Conservation (phyloP, 2,888 invertebrate species). For the Pandemis cinnamomeana region DNA sequence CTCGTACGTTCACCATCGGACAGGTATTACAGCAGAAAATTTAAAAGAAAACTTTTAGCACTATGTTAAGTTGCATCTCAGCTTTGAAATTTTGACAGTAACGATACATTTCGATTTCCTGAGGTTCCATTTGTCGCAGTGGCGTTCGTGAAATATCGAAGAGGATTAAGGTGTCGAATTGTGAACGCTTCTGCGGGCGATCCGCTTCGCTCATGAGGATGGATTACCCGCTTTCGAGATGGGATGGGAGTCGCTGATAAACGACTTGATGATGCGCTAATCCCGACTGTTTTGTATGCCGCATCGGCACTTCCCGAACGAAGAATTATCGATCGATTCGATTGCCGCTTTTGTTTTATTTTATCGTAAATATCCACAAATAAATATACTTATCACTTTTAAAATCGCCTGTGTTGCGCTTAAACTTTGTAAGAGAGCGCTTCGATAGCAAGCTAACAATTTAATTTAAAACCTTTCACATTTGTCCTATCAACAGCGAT, state of each 20-base stretch:
- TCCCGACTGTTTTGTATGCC: constrained; percentile 41
- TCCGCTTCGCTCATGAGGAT: constrained; percentile 60
- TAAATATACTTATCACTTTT: background rate
- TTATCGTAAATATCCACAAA: background rate
- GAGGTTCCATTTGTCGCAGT: constrained; percentile 39
- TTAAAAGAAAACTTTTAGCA: background rate
- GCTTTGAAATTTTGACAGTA: background rate
- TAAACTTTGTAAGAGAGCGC: background rate
- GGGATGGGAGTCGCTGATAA: constrained; percentile 46
- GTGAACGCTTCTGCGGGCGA: constrained; percentile 51
- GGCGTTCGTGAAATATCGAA: constrained; percentile 50
- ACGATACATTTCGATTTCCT: background rate
- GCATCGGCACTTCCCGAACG: constrained; percentile 45
- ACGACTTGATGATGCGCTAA: constrained; percentile 45
- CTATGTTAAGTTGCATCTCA: background rate
- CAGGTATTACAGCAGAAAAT: background rate
- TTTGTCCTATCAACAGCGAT: constrained; percentile 27
- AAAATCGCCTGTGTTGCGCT: background rate
- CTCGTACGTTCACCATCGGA: background rate
- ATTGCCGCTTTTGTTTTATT: background rate
- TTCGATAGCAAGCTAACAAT: constrained; percentile 1
- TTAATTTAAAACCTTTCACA: constrained; percentile 24
- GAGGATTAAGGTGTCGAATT: constrained; percentile 55
- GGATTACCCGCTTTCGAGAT: constrained; percentile 57
- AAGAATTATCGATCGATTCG: constrained; percentile 46